Base-by-base conservation (phyloP, 2,888 invertebrate genomes). In the Copidosoma aretas region DNA sequence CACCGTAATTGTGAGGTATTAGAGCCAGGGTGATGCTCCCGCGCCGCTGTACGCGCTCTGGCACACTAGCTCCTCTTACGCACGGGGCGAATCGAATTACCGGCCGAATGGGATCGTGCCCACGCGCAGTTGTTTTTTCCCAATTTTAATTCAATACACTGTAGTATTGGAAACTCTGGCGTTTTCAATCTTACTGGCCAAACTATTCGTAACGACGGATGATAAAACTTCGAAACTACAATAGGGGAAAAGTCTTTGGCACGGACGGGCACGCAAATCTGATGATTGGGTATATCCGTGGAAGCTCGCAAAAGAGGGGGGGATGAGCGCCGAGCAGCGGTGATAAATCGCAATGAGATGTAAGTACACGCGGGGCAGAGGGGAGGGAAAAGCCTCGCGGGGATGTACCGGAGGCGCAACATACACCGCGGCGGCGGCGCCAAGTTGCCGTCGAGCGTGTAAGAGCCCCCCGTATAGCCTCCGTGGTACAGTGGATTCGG, bases 381-480 rank as follows among this genome's bases (percentile, higher is more conserved):
- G 43, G 15, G 17, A 12, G 43, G 43, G 17, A 12, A 8, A 17
- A 46, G 43, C 15, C 43, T 46, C 17, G 43, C 12, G 4, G 17
- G 8, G 32, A 32, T 32, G 43, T 2, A 12, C 12, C 43, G 43
- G 43, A 46, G n/a, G 41, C 43, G 17, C 43, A 17, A 46, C 15
- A 15, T n/a, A n/a, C n/a, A n/a, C n/a, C n/a, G n/a, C 17, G 15
- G 43, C 43, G 12, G 43, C 17, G 4, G 43, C 43, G 43, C 17
- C 43, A 46, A 46, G 43, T 17, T 32, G 12, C 12, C 39, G 22
- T 66, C 62, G 63, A 70, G 70, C 66, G 66, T 70, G 63, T 61
- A 49, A 66, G 54, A 59, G 66, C 66, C 70, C 63, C 60, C 56
- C 2, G 41, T 22, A 24, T 24, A 24, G 12, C n/a, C n/a, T n/a